Evolutionary conservation across 2,113 vertebrate species (phyloP).

Genomic region (Heterotis niloticus): DNA sequence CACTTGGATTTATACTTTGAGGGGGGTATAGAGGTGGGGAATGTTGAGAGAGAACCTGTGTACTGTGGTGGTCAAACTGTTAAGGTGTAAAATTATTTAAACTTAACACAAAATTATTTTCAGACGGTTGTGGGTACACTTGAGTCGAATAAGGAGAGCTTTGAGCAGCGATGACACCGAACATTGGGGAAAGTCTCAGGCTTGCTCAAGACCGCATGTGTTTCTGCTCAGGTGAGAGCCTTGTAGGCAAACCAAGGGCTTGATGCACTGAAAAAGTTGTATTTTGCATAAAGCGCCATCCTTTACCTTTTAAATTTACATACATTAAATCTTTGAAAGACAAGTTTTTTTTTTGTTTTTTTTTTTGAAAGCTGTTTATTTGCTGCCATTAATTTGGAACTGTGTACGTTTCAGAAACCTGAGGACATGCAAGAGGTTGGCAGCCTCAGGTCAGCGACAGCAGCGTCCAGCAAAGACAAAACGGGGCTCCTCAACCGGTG

Average conservation of each 20-base stretch:
- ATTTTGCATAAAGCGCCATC: no score
- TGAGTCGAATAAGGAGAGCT: neutral
- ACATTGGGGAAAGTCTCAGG: neutral
- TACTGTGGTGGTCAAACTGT: neutral
- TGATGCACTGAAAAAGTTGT: no score
- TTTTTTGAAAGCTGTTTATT: no score
- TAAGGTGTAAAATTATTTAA: neutral
- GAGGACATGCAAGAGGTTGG: neutral
- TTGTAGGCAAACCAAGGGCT: neutral
- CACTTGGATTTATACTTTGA: no score
- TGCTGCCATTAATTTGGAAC: neutral
- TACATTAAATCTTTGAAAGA: no score
- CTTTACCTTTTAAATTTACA: no score
- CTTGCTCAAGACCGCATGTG: conserved; percentile 24
- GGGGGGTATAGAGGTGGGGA: neutral
- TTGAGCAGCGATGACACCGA: neutral
- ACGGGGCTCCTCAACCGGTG: neutral
- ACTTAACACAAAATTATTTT: no score
- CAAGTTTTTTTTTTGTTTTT: no score
- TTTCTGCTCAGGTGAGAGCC: conserved; percentile 22
- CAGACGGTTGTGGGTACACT: conserved; percentile 21
- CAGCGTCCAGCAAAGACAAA: neutral
- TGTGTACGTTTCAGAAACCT: neutral
- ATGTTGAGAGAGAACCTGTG: neutral
- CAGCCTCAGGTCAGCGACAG: neutral